Percentiles rank a stretch among this genome's conserved stretches.
phyloP scores from a whole-genome alignment of 2,113 vertebrate species.

The Lathamus discolor region DNA sequence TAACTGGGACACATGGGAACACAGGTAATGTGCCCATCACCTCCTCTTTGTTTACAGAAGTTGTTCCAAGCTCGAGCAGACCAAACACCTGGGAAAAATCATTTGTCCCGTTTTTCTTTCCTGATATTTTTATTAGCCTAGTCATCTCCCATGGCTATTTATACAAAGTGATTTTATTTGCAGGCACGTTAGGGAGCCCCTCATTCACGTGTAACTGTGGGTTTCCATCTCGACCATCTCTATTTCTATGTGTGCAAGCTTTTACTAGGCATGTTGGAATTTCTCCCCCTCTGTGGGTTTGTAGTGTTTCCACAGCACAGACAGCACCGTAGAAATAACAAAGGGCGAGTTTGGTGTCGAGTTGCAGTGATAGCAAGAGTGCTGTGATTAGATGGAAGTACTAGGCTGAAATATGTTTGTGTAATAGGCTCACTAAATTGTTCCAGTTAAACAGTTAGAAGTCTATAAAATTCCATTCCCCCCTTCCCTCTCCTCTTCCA shows the following conservation, averaged over 20 bases:
- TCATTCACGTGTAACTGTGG: rapidly evolving
- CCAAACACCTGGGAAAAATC: conserved; percentile 17
- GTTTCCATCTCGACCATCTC: background rate
- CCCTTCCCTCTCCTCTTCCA: background rate
- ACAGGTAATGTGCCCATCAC: conserved; percentile 26
- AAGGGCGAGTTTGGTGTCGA: background rate
- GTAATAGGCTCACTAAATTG: background rate
- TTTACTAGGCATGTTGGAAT: background rate
- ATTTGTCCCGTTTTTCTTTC: conserved; percentile 15
- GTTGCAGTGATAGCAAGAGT: background rate
- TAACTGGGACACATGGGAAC: conserved; percentile 33
- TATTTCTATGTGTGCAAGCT: background rate
- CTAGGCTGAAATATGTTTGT: background rate
- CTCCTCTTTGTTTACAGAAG: conserved; percentile 34
- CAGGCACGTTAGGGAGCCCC: conserved; percentile 5
- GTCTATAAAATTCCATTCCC: background rate
- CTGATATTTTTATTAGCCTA: conserved; percentile 23
- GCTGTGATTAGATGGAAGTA: background rate
- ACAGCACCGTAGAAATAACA: background rate
- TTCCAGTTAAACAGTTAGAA: background rate
- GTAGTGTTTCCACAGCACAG: background rate
- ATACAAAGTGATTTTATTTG: conserved; percentile 14
- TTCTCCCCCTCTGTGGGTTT: background rate
- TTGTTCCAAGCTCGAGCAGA: conserved; percentile 13
- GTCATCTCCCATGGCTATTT: conserved; percentile 33